Evolutionary conservation across 2,113 vertebrate species (phyloP).

Genomic region (Eretmodus cyanostictus): DNA sequence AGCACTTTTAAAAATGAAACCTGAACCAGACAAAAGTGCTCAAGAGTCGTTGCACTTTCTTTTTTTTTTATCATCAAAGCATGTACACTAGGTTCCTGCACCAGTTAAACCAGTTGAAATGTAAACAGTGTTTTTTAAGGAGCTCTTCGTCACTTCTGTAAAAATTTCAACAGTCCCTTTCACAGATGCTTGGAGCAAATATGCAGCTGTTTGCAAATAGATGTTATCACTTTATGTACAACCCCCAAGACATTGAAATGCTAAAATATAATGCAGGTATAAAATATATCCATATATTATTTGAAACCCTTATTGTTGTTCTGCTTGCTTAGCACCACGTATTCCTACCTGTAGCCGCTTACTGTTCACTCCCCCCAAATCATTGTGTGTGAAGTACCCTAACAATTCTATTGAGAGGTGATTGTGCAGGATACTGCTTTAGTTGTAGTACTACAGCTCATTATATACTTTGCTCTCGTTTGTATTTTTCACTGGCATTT

Average conservation of each 20-base stretch:
- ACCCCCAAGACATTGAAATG: not conserved
- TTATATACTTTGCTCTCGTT: not conserved
- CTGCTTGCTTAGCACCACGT: fast-evolving
- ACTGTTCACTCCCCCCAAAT: fast-evolving
- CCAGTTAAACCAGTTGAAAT: not conserved
- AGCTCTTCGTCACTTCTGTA: not conserved
- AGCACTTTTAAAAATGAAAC: not conserved
- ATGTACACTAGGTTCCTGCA: not conserved
- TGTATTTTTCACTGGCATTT: not conserved
- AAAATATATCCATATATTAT: not conserved
- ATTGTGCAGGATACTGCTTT: not conserved
- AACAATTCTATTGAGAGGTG: not conserved
- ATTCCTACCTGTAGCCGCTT: not conserved
- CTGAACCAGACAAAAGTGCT: not conserved
- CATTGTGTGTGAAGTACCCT: not conserved
- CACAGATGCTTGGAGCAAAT: not conserved
- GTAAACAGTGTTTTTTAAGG: not conserved
- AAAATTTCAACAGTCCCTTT: not conserved
- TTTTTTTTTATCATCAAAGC: not conserved
- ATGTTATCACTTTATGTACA: not conserved
- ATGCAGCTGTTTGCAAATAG: not conserved
- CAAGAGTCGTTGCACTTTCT: not conserved
- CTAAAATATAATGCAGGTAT: not conserved
- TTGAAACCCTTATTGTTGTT: not conserved
- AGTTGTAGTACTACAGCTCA: not conserved